A percentile compares a stretch with the other conserved stretches of the same genome.
These are phyloP conservation scores for Drosophila rubida DNA, from an alignment of 2,888 invertebrate species.

Conservation along the genomic window DNA sequence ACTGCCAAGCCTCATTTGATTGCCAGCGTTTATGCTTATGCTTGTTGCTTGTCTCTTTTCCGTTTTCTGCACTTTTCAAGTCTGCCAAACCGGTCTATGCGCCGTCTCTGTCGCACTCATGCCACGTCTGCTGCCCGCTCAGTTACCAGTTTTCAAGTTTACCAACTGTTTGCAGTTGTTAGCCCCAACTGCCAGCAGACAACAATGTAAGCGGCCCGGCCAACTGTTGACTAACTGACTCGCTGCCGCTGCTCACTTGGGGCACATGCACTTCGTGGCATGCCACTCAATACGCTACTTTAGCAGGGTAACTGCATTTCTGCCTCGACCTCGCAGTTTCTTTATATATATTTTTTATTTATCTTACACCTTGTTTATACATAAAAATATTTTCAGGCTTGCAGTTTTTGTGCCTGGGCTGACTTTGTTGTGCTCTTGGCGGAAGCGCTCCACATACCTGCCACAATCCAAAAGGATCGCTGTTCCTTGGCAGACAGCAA, in stretches of 20 bases:
- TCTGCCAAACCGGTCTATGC: constrained; percentile 66
- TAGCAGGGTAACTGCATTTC: constrained; percentile 9
- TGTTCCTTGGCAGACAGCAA: constrained; percentile 6
- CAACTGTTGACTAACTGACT: constrained; percentile 66
- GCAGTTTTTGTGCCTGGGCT: constrained; percentile 43
- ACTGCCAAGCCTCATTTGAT: constrained; percentile 73
- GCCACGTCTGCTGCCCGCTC: neutral
- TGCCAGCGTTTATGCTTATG: constrained; percentile 72
- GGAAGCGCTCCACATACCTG: constrained; percentile 33
- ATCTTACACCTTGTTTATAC: constrained; percentile 69
- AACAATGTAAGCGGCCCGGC: constrained; percentile 31
- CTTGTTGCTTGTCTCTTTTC: constrained; percentile 42
- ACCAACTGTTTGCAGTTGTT: constrained; percentile 57
- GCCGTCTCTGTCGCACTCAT: constrained; percentile 3
- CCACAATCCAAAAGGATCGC: constrained; percentile 9
- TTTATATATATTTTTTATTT: constrained; percentile 30
- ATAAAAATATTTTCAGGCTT: constrained; percentile 64
- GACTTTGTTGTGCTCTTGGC: constrained; percentile 20
- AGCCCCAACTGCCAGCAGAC: constrained; percentile 41
- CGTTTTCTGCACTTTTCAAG: constrained; percentile 69
- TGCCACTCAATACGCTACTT: neutral
- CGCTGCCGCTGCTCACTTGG: constrained; percentile 21
- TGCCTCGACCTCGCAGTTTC: neutral
- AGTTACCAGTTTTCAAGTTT: constrained; percentile 78
- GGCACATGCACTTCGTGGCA: neutral